Evolutionary conservation across 2,888 invertebrate genomes (phyloP), one percentile per base, ranked within the genome.

Genomic region (Sturmia bella): DNA sequence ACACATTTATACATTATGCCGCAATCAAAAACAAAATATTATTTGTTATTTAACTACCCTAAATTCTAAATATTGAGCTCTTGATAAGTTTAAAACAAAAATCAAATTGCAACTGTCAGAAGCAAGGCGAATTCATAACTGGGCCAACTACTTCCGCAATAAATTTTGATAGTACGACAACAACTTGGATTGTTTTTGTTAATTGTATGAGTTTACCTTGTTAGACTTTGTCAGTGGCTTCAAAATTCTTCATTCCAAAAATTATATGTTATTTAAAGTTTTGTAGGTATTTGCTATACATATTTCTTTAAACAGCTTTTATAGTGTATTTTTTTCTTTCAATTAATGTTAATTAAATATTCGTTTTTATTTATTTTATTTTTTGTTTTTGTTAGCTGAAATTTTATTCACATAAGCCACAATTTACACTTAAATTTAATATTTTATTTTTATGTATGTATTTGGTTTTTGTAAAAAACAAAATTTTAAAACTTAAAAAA

Each of bases 371-470:
- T 41, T 50, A 21, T 61, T 11, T 78, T 66, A 0, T 77, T 50
- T 45, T 68, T 52, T 57, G n/a, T 57, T 64, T 64, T 80, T 78
- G 69, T 73, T 41, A 73, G 80, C 80, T 82, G 72, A 77, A 77
- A 70, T 73, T 81, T 84, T 83, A 79, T 84, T 80, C 85, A 84
- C 84, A 84, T 84, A 85, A 85, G 84, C 84, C 85, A 84, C 84
- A 85, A 68, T 83, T 80, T 83, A 84, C 76, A 83, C 77, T 80
- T 69, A 84, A 69, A 70, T 75, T 77, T 78, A 73, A 61, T 69
- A 78, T 57, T 52, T 61, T 66, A 54, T 69, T 63, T 59, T 32
- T 32, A 32, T 32, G 32, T 32, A 32, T 32, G 6, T 32, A 32
- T 32, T 6, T 32, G 56, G 61, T 48, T 21, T 59, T 43, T 48